phyloP scores from a whole-genome alignment of 2,888 invertebrate species.

The Geophilus truncorum region DNA sequence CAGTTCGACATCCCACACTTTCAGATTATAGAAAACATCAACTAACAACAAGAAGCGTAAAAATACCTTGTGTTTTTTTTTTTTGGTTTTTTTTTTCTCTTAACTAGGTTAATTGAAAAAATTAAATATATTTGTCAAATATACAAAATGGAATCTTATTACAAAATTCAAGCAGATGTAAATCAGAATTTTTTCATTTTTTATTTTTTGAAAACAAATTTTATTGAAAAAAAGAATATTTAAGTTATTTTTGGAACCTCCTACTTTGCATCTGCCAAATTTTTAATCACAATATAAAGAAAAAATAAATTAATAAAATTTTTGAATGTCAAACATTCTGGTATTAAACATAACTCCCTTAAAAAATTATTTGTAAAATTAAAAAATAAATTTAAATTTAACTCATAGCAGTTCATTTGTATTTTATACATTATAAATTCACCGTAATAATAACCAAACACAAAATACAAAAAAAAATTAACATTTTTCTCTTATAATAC shows the following conservation, averaged over 20 bases:
- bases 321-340: background rate
- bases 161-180: conserved; percentile 9
- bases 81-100: background rate
- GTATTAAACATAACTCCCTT: background rate
- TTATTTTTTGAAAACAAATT: background rate
- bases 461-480: conserved; percentile 22
- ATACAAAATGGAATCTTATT: background rate
- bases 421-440: background rate
- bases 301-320: background rate
- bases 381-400: background rate
- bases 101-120: background rate
- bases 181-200: background rate
- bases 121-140: background rate
- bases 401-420: conserved; percentile 4
- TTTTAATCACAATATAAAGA: background rate
- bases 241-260: background rate
- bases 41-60: conserved; percentile 1
- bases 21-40: conserved; percentile 19
- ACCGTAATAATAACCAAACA: background rate
- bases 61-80: background rate
- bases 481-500: conserved; percentile 8
- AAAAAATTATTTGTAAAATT: background rate
- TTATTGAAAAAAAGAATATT: background rate
- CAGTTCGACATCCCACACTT: conserved; percentile 33
- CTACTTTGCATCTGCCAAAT: background rate